Evolutionary conservation across 1,140 invertebrate genomes (phyloP).

Genomic region (Episyrphus balteatus): DNA sequence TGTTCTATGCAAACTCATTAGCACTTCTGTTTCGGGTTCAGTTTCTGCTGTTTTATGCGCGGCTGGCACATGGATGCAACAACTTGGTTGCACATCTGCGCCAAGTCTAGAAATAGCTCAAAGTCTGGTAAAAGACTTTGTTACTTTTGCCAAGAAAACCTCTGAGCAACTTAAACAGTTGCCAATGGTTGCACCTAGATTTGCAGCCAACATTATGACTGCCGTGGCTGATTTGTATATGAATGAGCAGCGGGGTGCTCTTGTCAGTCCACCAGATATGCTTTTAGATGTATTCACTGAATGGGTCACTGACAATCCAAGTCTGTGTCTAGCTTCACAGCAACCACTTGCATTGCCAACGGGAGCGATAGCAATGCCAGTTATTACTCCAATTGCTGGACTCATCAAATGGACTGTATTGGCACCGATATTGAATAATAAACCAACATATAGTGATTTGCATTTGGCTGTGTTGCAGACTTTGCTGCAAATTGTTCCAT

Average conservation of each 20-base stretch:
- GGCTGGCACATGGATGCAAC: slow-evolving; percentile 75
- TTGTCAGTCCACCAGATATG: slow-evolving; percentile 45
- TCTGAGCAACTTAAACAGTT: slow-evolving; percentile 53
- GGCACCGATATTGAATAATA: slow-evolving; percentile 42
- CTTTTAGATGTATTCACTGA: slow-evolving; percentile 51
- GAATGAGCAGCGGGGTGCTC: slow-evolving; percentile 28
- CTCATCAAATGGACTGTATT: slow-evolving; percentile 60
- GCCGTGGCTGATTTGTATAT: slow-evolving; percentile 67
- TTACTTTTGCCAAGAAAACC: slow-evolving; percentile 55
- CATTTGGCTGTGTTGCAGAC: slow-evolving; percentile 54
- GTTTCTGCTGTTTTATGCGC: slow-evolving; percentile 58
- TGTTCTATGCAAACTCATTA: slow-evolving; percentile 65
- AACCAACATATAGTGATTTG: slow-evolving; percentile 43
- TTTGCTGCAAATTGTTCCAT: slow-evolving; percentile 41
- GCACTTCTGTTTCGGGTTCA: slow-evolving; percentile 61
- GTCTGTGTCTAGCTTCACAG: slow-evolving; percentile 58
- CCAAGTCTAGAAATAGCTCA: slow-evolving; percentile 59
- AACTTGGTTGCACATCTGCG: slow-evolving; percentile 62
- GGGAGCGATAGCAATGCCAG: slow-evolving; percentile 70
- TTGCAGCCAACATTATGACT: slow-evolving; percentile 69
- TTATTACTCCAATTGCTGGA: slow-evolving; percentile 67
- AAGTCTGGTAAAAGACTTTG: slow-evolving; percentile 67
- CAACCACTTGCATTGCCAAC: slow-evolving; percentile 56
- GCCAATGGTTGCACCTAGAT: slow-evolving; percentile 53
- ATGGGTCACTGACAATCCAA: slow-evolving; percentile 55